Percentiles rank a stretch among this genome's conserved stretches.
These are phyloP conservation scores for Pristionchus entomophagus DNA, from an alignment of 2,888 invertebrate genomes.

Conservation along the genomic window DNA sequence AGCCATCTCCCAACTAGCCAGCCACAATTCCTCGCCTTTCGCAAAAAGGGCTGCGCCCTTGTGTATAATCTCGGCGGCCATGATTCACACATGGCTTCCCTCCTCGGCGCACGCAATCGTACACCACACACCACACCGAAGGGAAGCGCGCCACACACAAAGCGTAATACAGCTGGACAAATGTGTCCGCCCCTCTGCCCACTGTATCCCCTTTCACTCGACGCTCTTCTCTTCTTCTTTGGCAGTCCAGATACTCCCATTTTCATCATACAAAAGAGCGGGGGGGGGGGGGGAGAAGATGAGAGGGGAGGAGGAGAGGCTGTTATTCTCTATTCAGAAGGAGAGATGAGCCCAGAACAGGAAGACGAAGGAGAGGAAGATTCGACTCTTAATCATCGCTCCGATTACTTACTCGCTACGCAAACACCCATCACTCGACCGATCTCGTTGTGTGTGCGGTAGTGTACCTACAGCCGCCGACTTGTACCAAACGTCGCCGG, in stretches of 20 bases:
- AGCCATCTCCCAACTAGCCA: conserved; percentile 22
- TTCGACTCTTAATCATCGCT: conserved; percentile 31
- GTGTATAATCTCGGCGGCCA: conserved; percentile 4
- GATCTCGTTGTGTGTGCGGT: background rate
- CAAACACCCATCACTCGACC: background rate
- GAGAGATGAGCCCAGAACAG: background rate
- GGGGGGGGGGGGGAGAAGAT: background rate
- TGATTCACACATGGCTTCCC: conserved; percentile 20
- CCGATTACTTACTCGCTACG: conserved; percentile 24
- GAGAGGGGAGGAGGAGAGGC: background rate
- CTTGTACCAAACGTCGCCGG: conserved; percentile 3
- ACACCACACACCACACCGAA: background rate
- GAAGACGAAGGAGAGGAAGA: background rate
- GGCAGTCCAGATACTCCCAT: background rate
- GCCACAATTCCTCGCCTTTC: background rate
- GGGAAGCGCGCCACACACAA: conserved; percentile 32
- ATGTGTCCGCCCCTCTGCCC: background rate
- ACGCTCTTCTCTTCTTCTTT: background rate
- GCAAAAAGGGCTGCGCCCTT: conserved; percentile 30
- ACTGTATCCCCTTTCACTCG: conserved; percentile 28
- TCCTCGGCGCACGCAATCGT: conserved; percentile 20
- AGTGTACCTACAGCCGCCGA: background rate
- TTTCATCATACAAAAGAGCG: conserved; percentile 30
- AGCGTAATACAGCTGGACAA: conserved; percentile 33
- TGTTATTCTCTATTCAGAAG: background rate